A percentile compares a stretch with the other conserved stretches of the same genome.
Conservation (phyloP, 2,888 invertebrate species). For the Drosophila paranaensis region DNA sequence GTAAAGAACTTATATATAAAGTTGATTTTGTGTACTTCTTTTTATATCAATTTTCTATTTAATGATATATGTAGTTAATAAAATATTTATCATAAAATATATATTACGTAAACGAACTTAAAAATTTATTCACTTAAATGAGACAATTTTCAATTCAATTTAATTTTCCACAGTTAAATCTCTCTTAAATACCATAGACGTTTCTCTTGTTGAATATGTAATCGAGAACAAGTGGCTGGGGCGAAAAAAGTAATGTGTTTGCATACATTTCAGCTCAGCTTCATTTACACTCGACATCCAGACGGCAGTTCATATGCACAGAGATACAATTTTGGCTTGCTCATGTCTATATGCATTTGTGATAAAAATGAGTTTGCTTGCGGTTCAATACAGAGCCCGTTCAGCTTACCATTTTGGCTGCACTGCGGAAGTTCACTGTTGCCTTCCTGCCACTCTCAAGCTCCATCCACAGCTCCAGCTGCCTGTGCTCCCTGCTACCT, state of each 20-base stretch:
- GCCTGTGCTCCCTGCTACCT: neutral
- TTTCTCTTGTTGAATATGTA: neutral
- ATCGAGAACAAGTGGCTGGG: slow-evolving; percentile 18
- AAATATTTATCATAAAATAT: neutral
- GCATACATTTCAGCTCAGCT: slow-evolving; percentile 29
- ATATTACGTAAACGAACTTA: neutral
- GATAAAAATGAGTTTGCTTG: slow-evolving; percentile 45
- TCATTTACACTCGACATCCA: slow-evolving; percentile 8
- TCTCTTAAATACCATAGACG: neutral
- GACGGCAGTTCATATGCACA: slow-evolving; percentile 7
- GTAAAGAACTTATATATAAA: neutral
- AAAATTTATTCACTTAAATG: neutral
- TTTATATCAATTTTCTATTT: neutral
- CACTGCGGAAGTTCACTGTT: slow-evolving; percentile 31
- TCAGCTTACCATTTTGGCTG: slow-evolving; percentile 17
- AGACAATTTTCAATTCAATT: neutral
- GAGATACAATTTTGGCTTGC: slow-evolving; percentile 2
- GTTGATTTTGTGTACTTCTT: too few species aligned
- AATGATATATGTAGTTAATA: too few species aligned
- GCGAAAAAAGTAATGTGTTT: slow-evolving; percentile 1
- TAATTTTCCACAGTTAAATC: neutral
- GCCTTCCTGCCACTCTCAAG: slow-evolving; percentile 7
- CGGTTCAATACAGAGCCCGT: slow-evolving; percentile 37
- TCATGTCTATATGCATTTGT: slow-evolving; percentile 38
- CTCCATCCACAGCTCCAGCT: neutral